A percentile compares a stretch with the other conserved stretches of the same genome.
Evolutionary conservation across 2,113 vertebrate species (phyloP).

Genomic region (Asarcornis scutulata): DNA sequence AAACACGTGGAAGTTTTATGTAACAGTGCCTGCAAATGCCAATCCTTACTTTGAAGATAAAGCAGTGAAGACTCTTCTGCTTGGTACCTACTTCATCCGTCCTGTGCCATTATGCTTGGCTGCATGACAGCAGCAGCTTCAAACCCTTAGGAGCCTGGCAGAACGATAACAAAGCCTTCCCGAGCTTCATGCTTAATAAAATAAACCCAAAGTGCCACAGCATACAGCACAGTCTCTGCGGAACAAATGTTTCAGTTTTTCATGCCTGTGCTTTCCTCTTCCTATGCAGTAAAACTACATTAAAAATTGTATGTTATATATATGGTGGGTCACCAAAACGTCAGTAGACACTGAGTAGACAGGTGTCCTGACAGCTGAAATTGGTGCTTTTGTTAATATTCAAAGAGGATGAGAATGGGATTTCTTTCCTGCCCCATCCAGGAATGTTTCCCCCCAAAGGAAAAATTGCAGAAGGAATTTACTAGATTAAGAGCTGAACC

Average conservation of each 20-base stretch:
- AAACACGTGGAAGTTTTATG: background rate
- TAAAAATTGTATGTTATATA: background rate
- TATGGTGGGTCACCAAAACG: background rate
- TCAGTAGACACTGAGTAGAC: background rate
- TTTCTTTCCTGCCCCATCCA: background rate
- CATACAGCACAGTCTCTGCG: background rate
- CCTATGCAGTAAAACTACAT: background rate
- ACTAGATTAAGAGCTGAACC: background rate
- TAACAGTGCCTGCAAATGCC: background rate
- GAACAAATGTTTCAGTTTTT: background rate
- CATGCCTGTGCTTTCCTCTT: background rate
- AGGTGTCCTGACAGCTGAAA: background rate
- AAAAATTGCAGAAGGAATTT: background rate
- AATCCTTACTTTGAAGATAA: background rate
- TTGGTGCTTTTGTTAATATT: background rate
- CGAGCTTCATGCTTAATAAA: background rate
- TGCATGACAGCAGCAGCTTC: background rate
- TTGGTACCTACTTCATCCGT: background rate
- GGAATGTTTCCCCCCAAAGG: background rate
- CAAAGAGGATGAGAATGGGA: background rate
- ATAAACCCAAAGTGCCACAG: background rate
- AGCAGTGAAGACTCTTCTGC: background rate
- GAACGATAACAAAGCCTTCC: background rate
- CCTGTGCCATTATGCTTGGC: background rate
- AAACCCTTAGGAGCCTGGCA: background rate